Base-by-base conservation (phyloP, 2,113 vertebrate genomes). In the Dipodomys ordii region DNA sequence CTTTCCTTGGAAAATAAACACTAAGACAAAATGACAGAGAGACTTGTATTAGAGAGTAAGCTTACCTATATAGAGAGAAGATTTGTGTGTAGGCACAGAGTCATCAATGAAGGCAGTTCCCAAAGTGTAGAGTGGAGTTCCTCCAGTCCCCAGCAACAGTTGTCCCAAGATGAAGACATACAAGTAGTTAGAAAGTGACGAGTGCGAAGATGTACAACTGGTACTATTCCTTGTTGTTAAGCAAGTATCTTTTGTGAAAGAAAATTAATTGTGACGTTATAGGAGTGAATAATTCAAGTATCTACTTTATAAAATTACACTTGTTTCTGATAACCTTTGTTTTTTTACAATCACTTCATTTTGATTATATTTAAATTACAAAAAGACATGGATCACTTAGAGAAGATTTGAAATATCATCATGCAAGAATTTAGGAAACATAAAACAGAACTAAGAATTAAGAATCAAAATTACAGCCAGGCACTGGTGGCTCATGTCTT, bases 31-130 rank as follows among this genome's bases (percentile, higher is more conserved):
- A 67, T 35, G 3, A 64, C 49, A 60, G 16, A 20, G 15, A 46
- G 77, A 67, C 27, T 71, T 62, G 13, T 46, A 30, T 30, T 7
- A 27, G 11, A 90, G 35, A 69, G 57, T 7, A 86, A 82, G 69
- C 93, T 98, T 97, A 99, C 98, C 98, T 97, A 99, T 98, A 69
- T 98, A 99, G 9, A 98, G 96, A 13, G 98, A 98, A 92, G 98
- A 97, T 73, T 98, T 98, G 95, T 98, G 97, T 68, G 97, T 98
- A 22, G 98, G 97, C 12, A 98, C 98, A 86, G 98, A 98, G 5
- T 98, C 98, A 96, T 99, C 98, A 94, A 99, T 98, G 95, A 98
- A 98, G 65, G 98, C 97, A 76, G 98, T 98, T 9, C 98, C 98
- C 86, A 99, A 85, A 35, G 98, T 99, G 87, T 98, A 99, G 0